Evolutionary conservation across 1,140 invertebrate species (phyloP), one percentile per base, ranked within the genome.

Genomic region (Eubasilissa regina): DNA sequence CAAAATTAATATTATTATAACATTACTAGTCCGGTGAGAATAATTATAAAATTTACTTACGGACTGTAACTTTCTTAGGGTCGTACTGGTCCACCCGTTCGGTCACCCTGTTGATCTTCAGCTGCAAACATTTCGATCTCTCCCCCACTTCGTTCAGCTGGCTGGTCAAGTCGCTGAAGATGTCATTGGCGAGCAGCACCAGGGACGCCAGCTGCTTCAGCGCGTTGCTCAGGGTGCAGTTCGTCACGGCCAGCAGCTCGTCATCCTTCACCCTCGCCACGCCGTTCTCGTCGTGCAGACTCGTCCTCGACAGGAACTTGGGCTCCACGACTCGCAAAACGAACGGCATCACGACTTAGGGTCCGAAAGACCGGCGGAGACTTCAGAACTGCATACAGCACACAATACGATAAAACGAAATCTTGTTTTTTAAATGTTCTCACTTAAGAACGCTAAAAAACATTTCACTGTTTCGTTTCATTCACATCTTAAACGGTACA

Each of bases 11-110:
- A n/a, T n/a, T n/a, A n/a, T n/a, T n/a, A n/a, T n/a, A n/a, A n/a
- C n/a, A n/a, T n/a, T n/a, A n/a, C n/a, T n/a, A n/a, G n/a, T n/a
- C n/a, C n/a, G n/a, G n/a, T 6, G 25, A 35, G 25, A 35, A 35
- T 35, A n/a, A 35, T 35, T 1, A 35, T 35, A 35, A 35, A 35
- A 35, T 47, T 44, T 89, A 95, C 95, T 95, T 92, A 95, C 95
- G 94, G 89, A 95, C 94, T 92, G 93, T 90, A 83, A 95, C 94
- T 87, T 92, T 92, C 89, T 94, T 95, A 62, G 94, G 94, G 87
- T 96, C 94, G 87, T 92, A 93, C 62, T 87, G 85, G 77, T 90
- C 88, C 55, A 94, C 92, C 80, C 90, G 87, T 75, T 91, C 89
- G 83, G 93, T 91, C 68, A 95, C 89, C 35, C 86, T 86, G 43